Conservation (phyloP, 2,888 invertebrate genomes). For the Aelia acuminata region DNA sequence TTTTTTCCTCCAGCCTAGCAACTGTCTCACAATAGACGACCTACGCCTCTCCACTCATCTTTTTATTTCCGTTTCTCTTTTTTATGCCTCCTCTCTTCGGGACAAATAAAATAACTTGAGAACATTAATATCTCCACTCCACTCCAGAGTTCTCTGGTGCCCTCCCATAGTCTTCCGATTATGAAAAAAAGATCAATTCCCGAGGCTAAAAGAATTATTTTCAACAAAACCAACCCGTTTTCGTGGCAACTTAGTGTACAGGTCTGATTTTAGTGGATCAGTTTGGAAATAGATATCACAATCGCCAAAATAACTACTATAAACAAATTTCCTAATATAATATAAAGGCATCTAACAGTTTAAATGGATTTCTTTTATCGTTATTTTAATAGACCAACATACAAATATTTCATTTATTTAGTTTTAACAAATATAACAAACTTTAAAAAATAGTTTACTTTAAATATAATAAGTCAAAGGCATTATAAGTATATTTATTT, state of each 20-base stretch:
- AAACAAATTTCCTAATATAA: no score
- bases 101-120: constrained; percentile 54
- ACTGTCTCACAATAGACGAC: constrained; percentile 51
- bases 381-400: no score
- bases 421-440: no score
- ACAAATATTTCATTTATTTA: no score
- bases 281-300: not conserved
- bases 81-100: constrained; percentile 18
- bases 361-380: no score
- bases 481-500: no score
- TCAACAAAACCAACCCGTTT: not conserved
- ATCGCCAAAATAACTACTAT: no score
- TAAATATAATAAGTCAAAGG: no score
- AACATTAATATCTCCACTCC: constrained; percentile 48
- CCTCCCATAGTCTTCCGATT: constrained; percentile 2
- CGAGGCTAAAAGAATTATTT: constrained; percentile 15
- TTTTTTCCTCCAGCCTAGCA: not conserved
- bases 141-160: not conserved
- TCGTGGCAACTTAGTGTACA: not conserved
- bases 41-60: constrained; percentile 23
- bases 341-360: no score
- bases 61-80: constrained; percentile 38
- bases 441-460: no score
- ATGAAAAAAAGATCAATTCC: not conserved
- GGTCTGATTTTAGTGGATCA: not conserved